Base-by-base conservation (phyloP, 2,888 invertebrate species). In the Xestoiulus laeticollis region DNA sequence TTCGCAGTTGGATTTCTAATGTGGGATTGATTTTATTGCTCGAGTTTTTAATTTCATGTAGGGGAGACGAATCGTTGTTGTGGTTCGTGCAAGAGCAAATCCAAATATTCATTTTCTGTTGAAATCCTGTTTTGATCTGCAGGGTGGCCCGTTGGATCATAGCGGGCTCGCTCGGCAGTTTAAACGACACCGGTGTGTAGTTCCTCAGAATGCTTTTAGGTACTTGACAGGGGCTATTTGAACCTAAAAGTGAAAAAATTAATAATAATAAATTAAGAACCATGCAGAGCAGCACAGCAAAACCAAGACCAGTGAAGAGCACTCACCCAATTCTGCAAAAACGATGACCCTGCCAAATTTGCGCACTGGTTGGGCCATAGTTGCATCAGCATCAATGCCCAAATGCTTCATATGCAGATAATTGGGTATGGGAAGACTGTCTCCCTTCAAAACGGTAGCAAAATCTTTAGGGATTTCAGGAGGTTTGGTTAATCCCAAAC, bases 141-240 rank as follows among this genome's bases (percentile, higher is more conserved):
- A 43, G 38, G 12, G 22, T 48, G 30, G 86, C 53, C 6, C 53
- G 38, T 3, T 86, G 44, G 10, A 44, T 26, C 26, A 86, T 16
- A 5, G 53, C 26, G 12, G 86, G 86, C n/a, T 44, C 32, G 10
- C 26, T 44, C 6, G 86, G 43, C 26, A 86, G 16, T n/a, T 86
- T 86, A 26, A 86, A 86, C 1, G 86, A 44, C 86, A 86, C 43
- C 2, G 86, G 38, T n/a, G 48, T 86, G 84, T 86, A 86, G 53
- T 26, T 86, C 30, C 44, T 86, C 44, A 8, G 68, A 10, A 86
- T 10, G 38, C 1, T 68, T 8, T 68, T 68, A 26, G 68, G 26
- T n/a, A 68, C 26, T 12, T 26, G 68, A 14, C 68, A 68, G 12
- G 68, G 68, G 26, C 68, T 68, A 14, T 68, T 26, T n/a, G 68